These are phyloP conservation scores for Drosophila emarginata DNA, from an alignment of 2,888 invertebrate genomes.

Conservation along the genomic window DNA sequence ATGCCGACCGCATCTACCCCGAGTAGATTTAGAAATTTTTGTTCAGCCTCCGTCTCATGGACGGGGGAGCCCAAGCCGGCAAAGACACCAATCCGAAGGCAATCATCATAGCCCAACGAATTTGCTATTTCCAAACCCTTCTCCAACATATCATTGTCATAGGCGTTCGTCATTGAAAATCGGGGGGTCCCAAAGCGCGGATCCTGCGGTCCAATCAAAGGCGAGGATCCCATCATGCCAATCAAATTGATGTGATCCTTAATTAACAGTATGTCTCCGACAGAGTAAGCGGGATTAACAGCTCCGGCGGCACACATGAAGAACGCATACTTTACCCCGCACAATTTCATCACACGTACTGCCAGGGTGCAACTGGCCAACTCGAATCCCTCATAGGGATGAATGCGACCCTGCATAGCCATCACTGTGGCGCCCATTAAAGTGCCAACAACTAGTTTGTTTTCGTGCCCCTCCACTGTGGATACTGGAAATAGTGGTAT, in stretches of 20 bases:
- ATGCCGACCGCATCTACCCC: conserved; percentile 93
- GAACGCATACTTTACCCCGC: conserved; percentile 94
- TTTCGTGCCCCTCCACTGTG: conserved; percentile 94
- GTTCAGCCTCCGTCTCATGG: conserved; percentile 96
- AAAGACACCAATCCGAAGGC: conserved; percentile 94
- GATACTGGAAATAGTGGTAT: conserved; percentile 97
- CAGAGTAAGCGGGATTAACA: conserved; percentile 91
- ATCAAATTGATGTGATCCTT: conserved; percentile 98
- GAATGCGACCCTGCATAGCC: conserved; percentile 98
- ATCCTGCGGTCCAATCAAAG: conserved; percentile 96
- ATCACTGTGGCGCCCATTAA: conserved; percentile 92
- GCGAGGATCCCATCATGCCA: conserved; percentile 94
- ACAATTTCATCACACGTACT: conserved; percentile 96
- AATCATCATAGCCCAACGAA: conserved; percentile 87
- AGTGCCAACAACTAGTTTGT: conserved; percentile 94
- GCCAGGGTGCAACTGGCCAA: conserved; percentile 96
- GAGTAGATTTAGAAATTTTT: conserved; percentile 89
- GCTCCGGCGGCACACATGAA: conserved; percentile 98
- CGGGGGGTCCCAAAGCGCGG: conserved; percentile 95
- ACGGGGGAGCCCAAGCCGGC: conserved; percentile 96
- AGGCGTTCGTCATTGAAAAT: conserved; percentile 94
- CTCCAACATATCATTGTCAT: conserved; percentile 87
- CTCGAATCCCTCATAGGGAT: conserved; percentile 97
- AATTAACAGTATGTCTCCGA: conserved; percentile 98
- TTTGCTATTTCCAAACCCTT: conserved; percentile 87